Conservation (phyloP, 2,797 vertebrate species). For the Trachurus trachurus region DNA sequence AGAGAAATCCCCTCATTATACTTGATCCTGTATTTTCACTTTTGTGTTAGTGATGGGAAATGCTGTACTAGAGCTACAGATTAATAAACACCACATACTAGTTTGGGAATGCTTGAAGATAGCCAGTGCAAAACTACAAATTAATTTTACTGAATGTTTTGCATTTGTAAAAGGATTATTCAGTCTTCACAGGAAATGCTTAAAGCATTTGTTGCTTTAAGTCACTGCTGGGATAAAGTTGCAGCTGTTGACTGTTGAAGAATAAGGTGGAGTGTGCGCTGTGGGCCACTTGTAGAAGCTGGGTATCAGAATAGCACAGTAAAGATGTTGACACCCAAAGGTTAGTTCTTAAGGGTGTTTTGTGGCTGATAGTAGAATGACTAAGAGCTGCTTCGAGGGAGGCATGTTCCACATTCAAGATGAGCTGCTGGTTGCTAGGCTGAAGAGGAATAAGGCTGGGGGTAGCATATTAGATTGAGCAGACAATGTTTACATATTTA, state of each 20-base stretch:
- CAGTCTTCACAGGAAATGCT: background rate
- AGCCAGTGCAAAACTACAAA: background rate
- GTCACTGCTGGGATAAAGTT: constrained; percentile 13
- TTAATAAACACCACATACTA: background rate
- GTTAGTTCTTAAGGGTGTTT: background rate
- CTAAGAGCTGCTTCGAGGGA: constrained; percentile 14
- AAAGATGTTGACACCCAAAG: background rate
- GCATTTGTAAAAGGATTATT: background rate
- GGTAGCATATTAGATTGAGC: constrained; percentile 9
- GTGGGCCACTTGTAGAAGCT: background rate
- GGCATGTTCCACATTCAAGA: constrained; percentile 1
- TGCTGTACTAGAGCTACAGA: constrained; percentile 1
- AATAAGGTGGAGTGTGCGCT: background rate
- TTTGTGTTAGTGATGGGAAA: constrained; percentile 5
- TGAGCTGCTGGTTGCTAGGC: constrained; percentile 28
- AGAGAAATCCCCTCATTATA: constrained; percentile 17
- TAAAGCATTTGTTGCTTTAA: background rate
- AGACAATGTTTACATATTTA: constrained; percentile 32
- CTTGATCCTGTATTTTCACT: constrained; percentile 17
- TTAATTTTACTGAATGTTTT: background rate
- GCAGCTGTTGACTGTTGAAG: background rate
- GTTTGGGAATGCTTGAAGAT: background rate
- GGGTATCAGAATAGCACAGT: background rate
- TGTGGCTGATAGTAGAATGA: background rate
- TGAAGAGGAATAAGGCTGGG: constrained; percentile 3